Evolutionary conservation across 2,113 vertebrate genomes (phyloP), one percentile per base, ranked within the genome.

Genomic region (Gopherus evgoodei): DNA sequence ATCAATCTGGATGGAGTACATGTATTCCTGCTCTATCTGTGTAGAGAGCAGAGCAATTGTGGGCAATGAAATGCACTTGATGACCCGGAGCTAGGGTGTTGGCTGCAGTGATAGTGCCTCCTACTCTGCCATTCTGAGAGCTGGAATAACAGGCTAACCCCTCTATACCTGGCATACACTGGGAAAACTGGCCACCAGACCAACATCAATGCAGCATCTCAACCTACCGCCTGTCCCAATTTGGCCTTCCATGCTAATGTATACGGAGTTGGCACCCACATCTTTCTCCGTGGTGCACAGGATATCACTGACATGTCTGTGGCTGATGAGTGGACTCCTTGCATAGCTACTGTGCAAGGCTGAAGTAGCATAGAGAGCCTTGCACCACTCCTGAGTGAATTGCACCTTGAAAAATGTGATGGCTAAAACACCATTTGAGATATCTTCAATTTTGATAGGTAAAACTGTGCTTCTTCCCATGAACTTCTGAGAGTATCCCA

Each of bases 401-500:
- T 86, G 56, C 49, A 52, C 1, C 6, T 35, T 1, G 2, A 42
- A 54, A 87, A 5, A 86, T 11, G 57, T 81, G 54, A 56, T 25
- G 22, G 24, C 24, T 56, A 56, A 10, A 25, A 56, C 24, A 56
- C 54, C 22, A 56, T 56, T 56, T 56, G 54, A 25, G 54, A 56
- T 22, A 25, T 25, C 54, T 25, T 56, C 22, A 25, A 4, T 44
- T 94, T 88, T 62, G 49, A 9, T 62, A 84, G 53, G 0, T 2
- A 57, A 93, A 91, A 27, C 0, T 3, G 0, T 84, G 50, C 17
- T 14, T 81, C 10, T 54, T 82, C 16, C 83, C 91, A 90, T 56
- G 82, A 91, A 90, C 50, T 91, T 82, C 82, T 75, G 42, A 93
- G 47, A 80, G 4, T 42, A 87, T 65, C 19, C 84, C 79, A 85